These are phyloP conservation scores for Hemibagrus guttatus DNA, from an alignment of 2,797 vertebrate genomes.

Conservation along the genomic window DNA sequence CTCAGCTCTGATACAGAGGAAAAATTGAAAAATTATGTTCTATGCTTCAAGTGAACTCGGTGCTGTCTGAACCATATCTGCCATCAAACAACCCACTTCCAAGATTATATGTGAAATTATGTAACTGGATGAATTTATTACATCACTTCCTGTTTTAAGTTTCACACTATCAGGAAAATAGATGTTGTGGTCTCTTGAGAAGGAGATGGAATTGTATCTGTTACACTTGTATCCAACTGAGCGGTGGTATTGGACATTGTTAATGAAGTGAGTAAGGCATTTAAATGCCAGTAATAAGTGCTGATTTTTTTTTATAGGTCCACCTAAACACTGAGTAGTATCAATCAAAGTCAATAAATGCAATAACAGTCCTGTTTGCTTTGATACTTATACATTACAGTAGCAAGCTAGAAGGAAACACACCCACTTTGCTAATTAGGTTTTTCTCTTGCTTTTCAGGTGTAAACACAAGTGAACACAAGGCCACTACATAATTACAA, in stretches of 20 bases:
- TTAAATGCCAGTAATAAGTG: not conserved
- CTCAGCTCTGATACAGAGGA: not conserved
- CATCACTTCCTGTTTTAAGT: conserved; percentile 13
- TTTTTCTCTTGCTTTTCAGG: not conserved
- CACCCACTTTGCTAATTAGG: not conserved
- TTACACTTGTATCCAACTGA: too few relatives aligned
- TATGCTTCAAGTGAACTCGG: not conserved
- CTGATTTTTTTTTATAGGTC: not conserved
- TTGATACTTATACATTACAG: not conserved
- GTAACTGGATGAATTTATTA: not conserved
- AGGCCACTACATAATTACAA: not conserved
- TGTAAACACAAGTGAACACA: not conserved
- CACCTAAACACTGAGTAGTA: not conserved
- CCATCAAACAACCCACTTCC: not conserved
- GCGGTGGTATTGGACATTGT: not conserved
- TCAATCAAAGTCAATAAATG: not conserved
- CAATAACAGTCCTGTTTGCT: not conserved
- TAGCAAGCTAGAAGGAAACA: not conserved
- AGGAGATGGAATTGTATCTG: not conserved
- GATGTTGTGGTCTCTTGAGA: not conserved
- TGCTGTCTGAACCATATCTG: conserved; percentile 1
- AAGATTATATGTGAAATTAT: not conserved
- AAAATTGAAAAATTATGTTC: not conserved
- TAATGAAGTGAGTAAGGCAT: not conserved
- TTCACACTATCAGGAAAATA: not conserved